Percentiles rank a stretch among this genome's conserved stretches.
Evolutionary conservation across 2,888 invertebrate species (phyloP).

Genomic region (Homarus gammarus): DNA sequence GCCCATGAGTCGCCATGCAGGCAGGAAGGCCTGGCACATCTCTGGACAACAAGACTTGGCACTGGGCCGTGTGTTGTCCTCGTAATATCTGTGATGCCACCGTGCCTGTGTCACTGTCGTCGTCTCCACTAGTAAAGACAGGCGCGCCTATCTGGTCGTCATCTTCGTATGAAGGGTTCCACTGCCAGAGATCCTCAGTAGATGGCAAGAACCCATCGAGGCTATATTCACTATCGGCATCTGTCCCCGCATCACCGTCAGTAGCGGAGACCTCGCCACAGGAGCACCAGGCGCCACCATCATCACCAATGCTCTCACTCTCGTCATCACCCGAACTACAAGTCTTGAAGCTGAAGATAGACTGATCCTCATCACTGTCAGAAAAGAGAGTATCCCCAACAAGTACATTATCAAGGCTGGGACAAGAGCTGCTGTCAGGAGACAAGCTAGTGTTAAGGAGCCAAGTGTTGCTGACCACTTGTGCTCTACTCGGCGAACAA

Average conservation of each 20-base stretch:
- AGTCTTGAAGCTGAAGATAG: conserved; percentile 46
- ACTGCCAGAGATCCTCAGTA: conserved; percentile 44
- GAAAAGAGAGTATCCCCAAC: neutral
- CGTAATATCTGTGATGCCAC: conserved; percentile 5
- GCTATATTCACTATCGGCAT: conserved; percentile 41
- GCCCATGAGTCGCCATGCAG: neutral
- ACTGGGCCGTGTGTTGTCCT: conserved; percentile 4
- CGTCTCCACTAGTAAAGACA: neutral
- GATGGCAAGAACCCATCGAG: conserved; percentile 15
- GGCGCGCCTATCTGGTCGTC: neutral
- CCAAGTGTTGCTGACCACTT: neutral
- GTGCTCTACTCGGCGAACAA: neutral
- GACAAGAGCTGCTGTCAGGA: neutral
- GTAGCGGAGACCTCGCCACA: conserved; percentile 13
- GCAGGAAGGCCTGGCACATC: neutral
- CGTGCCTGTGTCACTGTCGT: neutral
- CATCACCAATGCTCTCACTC: neutral
- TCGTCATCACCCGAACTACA: conserved; percentile 29
- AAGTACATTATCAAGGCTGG: neutral
- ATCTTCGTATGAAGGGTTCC: conserved; percentile 51
- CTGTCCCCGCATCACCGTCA: conserved; percentile 32
- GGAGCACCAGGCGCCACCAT: neutral
- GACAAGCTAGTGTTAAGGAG: neutral
- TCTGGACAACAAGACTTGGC: conserved; percentile 16
- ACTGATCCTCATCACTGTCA: conserved; percentile 35